These are phyloP conservation scores for Dorcus parallelipipedus DNA, from an alignment of 2,888 invertebrate species.

Conservation along the genomic window DNA sequence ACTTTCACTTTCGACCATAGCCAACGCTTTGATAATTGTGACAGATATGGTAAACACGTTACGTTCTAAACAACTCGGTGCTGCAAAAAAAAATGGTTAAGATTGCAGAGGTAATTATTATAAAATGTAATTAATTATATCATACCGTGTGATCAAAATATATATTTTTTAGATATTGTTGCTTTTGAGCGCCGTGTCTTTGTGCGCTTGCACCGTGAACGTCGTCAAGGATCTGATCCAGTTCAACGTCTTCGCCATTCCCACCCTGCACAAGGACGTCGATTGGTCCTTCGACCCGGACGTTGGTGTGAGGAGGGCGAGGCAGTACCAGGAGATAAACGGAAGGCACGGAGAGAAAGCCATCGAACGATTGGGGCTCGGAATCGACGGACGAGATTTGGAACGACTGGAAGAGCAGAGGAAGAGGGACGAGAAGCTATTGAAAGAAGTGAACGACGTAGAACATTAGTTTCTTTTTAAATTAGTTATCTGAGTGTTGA, in stretches of 20 bases:
- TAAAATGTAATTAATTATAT: too few species aligned
- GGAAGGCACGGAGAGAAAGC: constrained; percentile 62
- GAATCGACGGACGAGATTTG: constrained; percentile 60
- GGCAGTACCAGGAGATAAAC: constrained; percentile 59
- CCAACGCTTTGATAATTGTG: too few species aligned
- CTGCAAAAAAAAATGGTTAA: too few species aligned
- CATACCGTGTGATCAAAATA: not conserved
- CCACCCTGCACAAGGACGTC: constrained; percentile 57
- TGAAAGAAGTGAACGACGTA: constrained; percentile 51
- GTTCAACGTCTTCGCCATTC: constrained; percentile 60
- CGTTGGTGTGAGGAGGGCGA: constrained; percentile 56
- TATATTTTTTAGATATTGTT: constrained; percentile 8
- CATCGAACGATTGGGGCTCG: constrained; percentile 64
- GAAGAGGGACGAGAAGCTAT: constrained; percentile 56
- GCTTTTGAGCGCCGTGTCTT: not conserved
- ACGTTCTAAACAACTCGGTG: too few species aligned
- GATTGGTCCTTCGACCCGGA: constrained; percentile 67
- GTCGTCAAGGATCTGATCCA: constrained; percentile 48
- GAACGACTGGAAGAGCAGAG: constrained; percentile 54
- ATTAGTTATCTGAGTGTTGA: too few species aligned
- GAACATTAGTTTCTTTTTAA: not conserved
- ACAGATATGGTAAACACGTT: too few species aligned
- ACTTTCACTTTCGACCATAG: too few species aligned
- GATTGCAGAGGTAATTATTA: too few species aligned
- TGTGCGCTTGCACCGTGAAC: not conserved